Evolutionary conservation across 1,140 invertebrate genomes (phyloP), one percentile per base, ranked within the genome.

Genomic region (Adoxophyes honmai): DNA sequence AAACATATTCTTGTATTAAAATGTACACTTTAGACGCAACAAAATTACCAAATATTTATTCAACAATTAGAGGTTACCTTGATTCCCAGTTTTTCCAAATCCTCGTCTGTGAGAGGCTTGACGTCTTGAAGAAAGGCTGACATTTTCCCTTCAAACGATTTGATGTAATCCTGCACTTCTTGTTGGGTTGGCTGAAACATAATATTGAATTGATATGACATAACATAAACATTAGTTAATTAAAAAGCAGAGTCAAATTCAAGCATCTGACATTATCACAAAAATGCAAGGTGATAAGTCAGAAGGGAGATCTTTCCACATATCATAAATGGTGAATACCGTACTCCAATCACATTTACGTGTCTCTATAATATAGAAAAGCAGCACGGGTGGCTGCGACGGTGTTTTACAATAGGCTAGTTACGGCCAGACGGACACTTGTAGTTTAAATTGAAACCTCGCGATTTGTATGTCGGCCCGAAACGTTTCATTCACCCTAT

Each of bases 111-210:
- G 6, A 95, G 86, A 66, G 90, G 93, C 63, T 91, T 91, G 6
- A 85, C 91, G 90, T 90, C 92, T 57, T 96, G 93, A 10, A 98
- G 85, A 69, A 98, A 97, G n/a, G 94, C 93, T 1, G 94, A 90
- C 90, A 99, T 95, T 90, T 99, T 99, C 8, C 90, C 90, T 81
- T 98, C 97, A 66, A 96, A 96, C 11, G 91, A 89, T 59, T 92
- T 92, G 28, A 95, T 94, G 73, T 96, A 96, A 58, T 96, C 95
- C 68, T 93, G 92, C 15, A 96, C 87, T 73, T 95, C 94, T 70
- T 92, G 91, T 18, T 87, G 80, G n/a, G 89, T 86, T 11, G 91
- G 91, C 91, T 92, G 52, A 52, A 70, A 68, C 57, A 55, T 56
- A 54, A 33, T 34, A 48, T 10, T 10, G n/a, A n/a, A n/a, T n/a